Evolutionary conservation across 2,888 invertebrate genomes (phyloP).

Genomic region (Cephalotes varians): DNA sequence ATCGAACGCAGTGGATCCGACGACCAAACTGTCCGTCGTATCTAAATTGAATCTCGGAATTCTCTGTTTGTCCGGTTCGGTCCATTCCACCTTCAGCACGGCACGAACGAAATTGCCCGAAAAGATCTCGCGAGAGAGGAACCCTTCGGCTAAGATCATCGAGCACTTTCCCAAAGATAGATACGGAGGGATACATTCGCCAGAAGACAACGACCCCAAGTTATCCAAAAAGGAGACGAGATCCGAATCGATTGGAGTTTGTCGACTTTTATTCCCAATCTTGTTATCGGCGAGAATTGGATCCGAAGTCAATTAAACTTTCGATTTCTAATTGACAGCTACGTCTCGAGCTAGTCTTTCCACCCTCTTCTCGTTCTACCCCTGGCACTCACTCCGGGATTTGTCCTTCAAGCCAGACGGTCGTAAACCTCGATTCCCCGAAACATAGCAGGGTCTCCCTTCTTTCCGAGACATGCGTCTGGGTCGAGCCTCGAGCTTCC

Average conservation of each 20-base stretch:
- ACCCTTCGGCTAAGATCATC: slow-evolving; percentile 23
- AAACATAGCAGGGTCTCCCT: slow-evolving; percentile 54
- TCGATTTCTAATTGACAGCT: slow-evolving; percentile 54
- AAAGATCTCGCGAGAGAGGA: background rate
- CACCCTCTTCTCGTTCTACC: background rate
- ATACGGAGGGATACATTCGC: slow-evolving; percentile 26
- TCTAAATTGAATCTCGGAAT: slow-evolving; percentile 46
- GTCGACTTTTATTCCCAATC: slow-evolving; percentile 45
- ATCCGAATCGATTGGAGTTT: slow-evolving; percentile 55
- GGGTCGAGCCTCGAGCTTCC: slow-evolving; percentile 32
- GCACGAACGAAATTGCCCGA: slow-evolving; percentile 30
- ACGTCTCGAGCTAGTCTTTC: slow-evolving; percentile 1
- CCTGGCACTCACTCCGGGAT: background rate
- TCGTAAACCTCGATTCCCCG: slow-evolving; percentile 65
- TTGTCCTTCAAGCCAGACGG: slow-evolving; percentile 60
- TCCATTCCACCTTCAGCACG: background rate
- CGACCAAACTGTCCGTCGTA: slow-evolving; percentile 30
- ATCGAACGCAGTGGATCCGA: background rate
- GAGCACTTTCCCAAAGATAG: slow-evolving; percentile 14
- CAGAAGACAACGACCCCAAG: slow-evolving; percentile 52
- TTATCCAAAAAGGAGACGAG: background rate
- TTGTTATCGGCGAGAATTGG: slow-evolving; percentile 14
- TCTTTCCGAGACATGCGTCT: slow-evolving; percentile 27
- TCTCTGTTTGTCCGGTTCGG: background rate
- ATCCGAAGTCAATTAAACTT: slow-evolving; percentile 56